Evolutionary conservation across 2,888 invertebrate genomes (phyloP), one percentile per base, ranked within the genome.

Genomic region (Diarsia dahlii): DNA sequence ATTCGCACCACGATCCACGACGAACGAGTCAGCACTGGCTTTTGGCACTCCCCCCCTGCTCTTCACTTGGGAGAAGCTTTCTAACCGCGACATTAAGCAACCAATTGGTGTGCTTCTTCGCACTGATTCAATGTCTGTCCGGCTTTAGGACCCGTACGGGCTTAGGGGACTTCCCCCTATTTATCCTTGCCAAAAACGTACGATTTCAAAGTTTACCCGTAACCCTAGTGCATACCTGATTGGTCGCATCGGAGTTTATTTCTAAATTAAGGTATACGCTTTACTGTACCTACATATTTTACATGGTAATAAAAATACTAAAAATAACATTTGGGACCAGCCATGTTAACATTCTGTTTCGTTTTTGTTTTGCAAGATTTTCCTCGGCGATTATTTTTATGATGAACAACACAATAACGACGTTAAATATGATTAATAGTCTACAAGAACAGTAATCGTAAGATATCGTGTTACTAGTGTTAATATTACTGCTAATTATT

Each of bases 341-440:
- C 13, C 20, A n/a, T 1, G 4, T 1, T 34, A 54, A 34, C 46
- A 46, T 3, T 67, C 8, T 6, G 28, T 58, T 48, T 48, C 3
- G 15, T 28, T 34, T 28, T 63, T 18, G 28, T 46, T 64, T 34
- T 54, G n/a, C 0, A 63, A 39, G 9, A 34, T 12, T 5, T 63
- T 34, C 15, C n/a, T 23, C 10, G 45, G 45, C 1, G 28, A 52
- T 28, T 48, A 63, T 46, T 15, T 48, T 34, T n/a, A 46, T 46
- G 13, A 13, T 39, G 39, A 52, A n/a, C 18, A 60, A 20, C 20
- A 76, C 28, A 52, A 23, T 34, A 66, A 45, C 9, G n/a, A 64
- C 58, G 46, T 45, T 67, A 74, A 62, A 68, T 62, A 15, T 58
- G 12, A 48, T 10, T 54, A 64, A 69, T 23, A 50, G 20, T 67